A percentile compares a stretch with the other conserved stretches of the same genome.
These are phyloP conservation scores for Chaetogeoica ovagalla DNA, from an alignment of 2,888 invertebrate genomes.

Conservation along the genomic window DNA sequence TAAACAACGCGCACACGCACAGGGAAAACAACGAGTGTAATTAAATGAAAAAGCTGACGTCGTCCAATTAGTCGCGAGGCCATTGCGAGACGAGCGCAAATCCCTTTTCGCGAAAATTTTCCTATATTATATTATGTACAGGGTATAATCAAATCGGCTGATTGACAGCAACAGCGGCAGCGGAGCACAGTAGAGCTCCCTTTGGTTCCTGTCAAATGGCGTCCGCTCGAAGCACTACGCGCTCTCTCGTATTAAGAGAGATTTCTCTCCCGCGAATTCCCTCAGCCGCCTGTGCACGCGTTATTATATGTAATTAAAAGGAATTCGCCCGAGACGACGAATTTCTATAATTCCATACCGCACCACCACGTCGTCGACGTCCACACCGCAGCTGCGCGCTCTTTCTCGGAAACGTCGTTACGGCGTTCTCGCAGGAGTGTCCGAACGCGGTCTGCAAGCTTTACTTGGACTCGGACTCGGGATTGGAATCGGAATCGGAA, in stretches of 20 bases:
- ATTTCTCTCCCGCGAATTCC: slow-evolving; percentile 39
- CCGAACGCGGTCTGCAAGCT: too few species aligned
- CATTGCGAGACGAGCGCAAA: too few species aligned
- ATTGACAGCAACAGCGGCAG: slow-evolving; percentile 36
- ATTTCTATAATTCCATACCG: slow-evolving; percentile 28
- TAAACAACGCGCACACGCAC: background rate
- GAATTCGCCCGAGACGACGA: slow-evolving; percentile 5
- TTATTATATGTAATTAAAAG: slow-evolving; percentile 35
- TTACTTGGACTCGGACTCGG: too few species aligned
- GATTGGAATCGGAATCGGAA: too few species aligned
- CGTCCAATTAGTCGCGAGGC: slow-evolving; percentile 17
- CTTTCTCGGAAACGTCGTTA: too few species aligned
- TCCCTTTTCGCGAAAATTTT: too few species aligned
- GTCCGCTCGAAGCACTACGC: slow-evolving; percentile 6
- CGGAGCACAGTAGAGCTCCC: background rate
- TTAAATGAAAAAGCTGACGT: slow-evolving; percentile 48
- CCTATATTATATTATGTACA: background rate
- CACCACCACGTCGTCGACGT: background rate
- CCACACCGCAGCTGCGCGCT: too few species aligned
- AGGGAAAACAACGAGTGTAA: slow-evolving; percentile 28
- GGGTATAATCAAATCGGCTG: slow-evolving; percentile 29
- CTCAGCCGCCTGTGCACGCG: background rate
- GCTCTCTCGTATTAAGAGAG: slow-evolving; percentile 29
- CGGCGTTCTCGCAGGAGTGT: too few species aligned
- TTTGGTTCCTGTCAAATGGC: slow-evolving; percentile 48